phyloP scores from a whole-genome alignment of 2,888 invertebrate genomes.

The Arrhopalites spinosus region DNA sequence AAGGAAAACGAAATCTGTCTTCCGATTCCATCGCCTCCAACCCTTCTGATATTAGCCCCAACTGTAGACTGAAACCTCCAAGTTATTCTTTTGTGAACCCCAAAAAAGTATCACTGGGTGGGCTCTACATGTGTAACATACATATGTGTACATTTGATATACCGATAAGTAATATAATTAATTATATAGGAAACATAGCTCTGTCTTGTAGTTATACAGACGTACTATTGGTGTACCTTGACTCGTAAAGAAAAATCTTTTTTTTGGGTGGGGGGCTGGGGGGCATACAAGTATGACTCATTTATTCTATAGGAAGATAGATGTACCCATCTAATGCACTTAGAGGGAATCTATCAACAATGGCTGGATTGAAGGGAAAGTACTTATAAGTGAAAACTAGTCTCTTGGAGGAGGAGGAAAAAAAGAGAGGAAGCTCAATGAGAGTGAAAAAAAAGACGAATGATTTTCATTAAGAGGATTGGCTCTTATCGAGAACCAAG shows the following conservation, averaged over 20 bases:
- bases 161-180: neutral
- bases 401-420: neutral
- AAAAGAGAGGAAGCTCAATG: neutral
- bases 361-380: neutral
- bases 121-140: neutral
- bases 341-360: neutral
- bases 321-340: conserved; percentile 2
- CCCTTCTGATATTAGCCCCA: neutral
- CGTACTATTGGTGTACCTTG: too few relatives aligned
- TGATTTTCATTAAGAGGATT: conserved; percentile 7
- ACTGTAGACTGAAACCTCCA: neutral
- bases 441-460: conserved; percentile 1
- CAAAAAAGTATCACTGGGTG: neutral
- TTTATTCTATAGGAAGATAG: conserved; percentile 7
- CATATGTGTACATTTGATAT: neutral
- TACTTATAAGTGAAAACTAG: conserved; percentile 7
- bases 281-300: neutral
- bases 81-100: neutral
- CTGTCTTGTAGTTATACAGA: too few relatives aligned
- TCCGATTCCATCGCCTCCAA: conserved; percentile 4
- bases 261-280: neutral
- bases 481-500: neutral
- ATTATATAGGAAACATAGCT: neutral
- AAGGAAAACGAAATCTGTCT: neutral
- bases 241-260: too few relatives aligned